Evolutionary conservation across 2,888 invertebrate species (phyloP), one percentile per base, ranked within the genome.

Genomic region (Alentia gelatinosa): DNA sequence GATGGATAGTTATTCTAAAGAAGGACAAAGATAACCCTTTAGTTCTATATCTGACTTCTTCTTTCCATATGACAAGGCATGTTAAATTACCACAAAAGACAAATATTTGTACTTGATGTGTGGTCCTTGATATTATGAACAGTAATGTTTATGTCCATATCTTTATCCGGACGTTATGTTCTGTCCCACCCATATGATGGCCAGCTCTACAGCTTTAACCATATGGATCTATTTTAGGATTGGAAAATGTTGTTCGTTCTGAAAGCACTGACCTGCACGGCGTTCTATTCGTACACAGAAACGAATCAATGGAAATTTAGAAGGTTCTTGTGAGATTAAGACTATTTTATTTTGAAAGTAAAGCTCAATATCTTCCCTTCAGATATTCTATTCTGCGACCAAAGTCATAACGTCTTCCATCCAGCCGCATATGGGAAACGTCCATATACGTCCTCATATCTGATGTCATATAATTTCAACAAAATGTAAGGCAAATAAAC

Each of bases 391-490:
- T 30, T 5, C 30, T 68, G 33, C 30, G 68, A 30, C 1, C 68
- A 30, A 30, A 30, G 68, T 12, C n/a, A 68, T 26, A 12, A 68
- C n/a, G 5, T n/a, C 56, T 68, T 5, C 68, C 30, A 26, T 68
- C 68, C 12, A 56, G 56, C 56, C 56, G 30, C 68, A 68, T 68
- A 68, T 68, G 68, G 68, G 68, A 68, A 30, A 26, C 12, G 30
- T 68, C 30, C 68, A 26, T 68, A 1, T 30, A 68, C 30, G 68
- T 12, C 33, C 68, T 26, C 30, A 9, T 68, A 68, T 68, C 68
- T 68, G 68, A 68, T 68, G 68, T 68, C 68, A 68, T 68, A 68
- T 68, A 68, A 68, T 68, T 68, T 68, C 68, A 68, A 68, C 68
- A 68, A 68, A 68, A 68, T 68, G 68, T 68, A 68, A 68, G 68